Base-by-base conservation (phyloP, 2,113 vertebrate genomes). In the Spermophilus dauricus region DNA sequence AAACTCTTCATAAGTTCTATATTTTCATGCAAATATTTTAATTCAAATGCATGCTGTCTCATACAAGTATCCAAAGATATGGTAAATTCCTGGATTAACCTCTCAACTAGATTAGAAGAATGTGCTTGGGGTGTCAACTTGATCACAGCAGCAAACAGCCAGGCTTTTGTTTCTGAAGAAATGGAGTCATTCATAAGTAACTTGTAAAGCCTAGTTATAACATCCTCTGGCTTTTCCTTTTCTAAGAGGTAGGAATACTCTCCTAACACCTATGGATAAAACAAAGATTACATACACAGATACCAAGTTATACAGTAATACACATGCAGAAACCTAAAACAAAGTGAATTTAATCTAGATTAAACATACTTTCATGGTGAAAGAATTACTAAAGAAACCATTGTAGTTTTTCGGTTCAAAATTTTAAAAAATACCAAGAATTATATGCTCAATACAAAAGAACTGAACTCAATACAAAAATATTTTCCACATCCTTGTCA, bases 21-120 rank as follows among this genome's bases (percentile, higher is more conserved):
- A 96, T 99, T 98, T 90, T 99, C 99, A 97, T 97, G 98, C 85
- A 99, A 98, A 82, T 98, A 95, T 98, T 99, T 99, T 97, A 99
- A 97, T 98, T 99, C 99, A 94, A 99, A 99, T 17, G 98, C 99
- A 90, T 98, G 98, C 73, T 99, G 99, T 84, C 99, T 99, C 98
- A 99, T 97, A 45, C 99, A 98, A 0, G 99, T 99, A 97, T 99
- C 99, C 98, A 99, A 98, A 48, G 99, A 99, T 78, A 96, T 97
- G 32, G 98, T 97, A 95, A 99, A 99, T 9, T 99, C 98, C 42
- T 99, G 99, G 84, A 99, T 98, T 88, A 99, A 92, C 39, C 98
- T 98, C 84, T 98, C 98, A 48, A 99, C 98, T 51, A 98, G 89
- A 75, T 98, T 97, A 1, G 98, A 98, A 63, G 96, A 97, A 0